A percentile compares a stretch with the other conserved stretches of the same genome.
phyloP scores from a whole-genome alignment of 2,113 vertebrate species.

The Strix aluco region DNA sequence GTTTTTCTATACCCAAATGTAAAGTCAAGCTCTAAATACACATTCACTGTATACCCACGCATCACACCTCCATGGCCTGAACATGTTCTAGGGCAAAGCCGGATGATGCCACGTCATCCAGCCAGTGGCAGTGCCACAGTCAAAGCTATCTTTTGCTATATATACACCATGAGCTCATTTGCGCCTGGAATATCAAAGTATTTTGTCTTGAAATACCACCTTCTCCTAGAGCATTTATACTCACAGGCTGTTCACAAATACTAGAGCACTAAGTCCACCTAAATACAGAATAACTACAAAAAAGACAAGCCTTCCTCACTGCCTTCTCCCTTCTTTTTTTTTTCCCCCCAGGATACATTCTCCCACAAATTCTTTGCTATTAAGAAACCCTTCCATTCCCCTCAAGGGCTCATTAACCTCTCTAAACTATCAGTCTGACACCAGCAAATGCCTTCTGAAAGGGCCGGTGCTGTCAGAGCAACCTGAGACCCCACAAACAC shows the following conservation, averaged over 20 bases:
- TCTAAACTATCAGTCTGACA: neutral
- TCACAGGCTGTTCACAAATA: neutral
- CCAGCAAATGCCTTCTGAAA: neutral
- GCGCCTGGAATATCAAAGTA: constrained; percentile 10
- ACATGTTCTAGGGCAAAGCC: neutral
- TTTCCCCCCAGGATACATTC: neutral
- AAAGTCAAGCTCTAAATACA: neutral
- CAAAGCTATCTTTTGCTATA: neutral
- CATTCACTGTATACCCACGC: neutral
- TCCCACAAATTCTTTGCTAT: neutral
- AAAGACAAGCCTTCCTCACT: neutral
- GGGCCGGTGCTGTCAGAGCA: neutral
- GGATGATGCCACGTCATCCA: constrained; percentile 12
- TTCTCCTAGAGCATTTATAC: neutral
- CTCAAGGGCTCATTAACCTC: neutral
- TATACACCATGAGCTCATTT: constrained; percentile 28
- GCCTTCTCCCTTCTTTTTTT: neutral
- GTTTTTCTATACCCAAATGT: neutral
- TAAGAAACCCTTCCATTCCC: neutral
- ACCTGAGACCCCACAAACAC: fast-evolving
- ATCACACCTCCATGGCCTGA: constrained; percentile 30
- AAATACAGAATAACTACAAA: neutral
- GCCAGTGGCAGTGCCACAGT: neutral
- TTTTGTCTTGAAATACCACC: constrained; percentile 21
- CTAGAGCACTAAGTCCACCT: neutral